Evolutionary conservation across 2,797 vertebrate species (phyloP).

Genomic region (Melanotaenia trifasciata): DNA sequence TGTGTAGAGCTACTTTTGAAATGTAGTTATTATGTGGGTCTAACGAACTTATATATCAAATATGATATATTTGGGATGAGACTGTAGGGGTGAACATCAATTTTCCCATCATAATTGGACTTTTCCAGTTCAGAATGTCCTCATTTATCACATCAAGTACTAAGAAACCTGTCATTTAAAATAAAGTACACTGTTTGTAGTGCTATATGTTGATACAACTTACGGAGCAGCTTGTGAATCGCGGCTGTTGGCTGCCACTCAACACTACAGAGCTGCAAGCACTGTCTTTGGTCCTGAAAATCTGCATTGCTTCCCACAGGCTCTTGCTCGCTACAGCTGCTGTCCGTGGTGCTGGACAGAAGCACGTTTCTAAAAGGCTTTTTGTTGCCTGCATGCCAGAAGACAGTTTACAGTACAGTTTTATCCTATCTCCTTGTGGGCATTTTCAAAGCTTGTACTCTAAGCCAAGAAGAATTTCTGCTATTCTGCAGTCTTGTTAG

Average conservation of each 20-base stretch:
- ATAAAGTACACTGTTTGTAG: constrained; percentile 24
- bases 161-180: neutral
- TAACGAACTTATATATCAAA: neutral
- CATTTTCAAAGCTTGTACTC: constrained; percentile 42
- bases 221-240: constrained; percentile 27
- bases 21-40: no score
- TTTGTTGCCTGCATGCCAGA: constrained; percentile 42
- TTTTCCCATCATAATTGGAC: neutral
- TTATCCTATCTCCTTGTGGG: constrained; percentile 34
- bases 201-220: constrained; percentile 24
- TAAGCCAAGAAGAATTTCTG: constrained; percentile 25
- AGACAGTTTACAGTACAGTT: constrained; percentile 35
- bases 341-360: constrained; percentile 47
- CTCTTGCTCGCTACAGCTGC: constrained; percentile 4
- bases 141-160: constrained; percentile 8
- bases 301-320: constrained; percentile 3
- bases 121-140: constrained; percentile 3
- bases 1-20: no score
- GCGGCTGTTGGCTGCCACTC: constrained; percentile 26
- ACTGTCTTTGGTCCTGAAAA: constrained; percentile 68
- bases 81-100: neutral
- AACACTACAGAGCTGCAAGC: constrained; percentile 23
- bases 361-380: constrained; percentile 27
- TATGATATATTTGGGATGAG: neutral
- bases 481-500: constrained; percentile 51